These are phyloP conservation scores for Columba livia DNA, from an alignment of 2,113 vertebrate genomes.

Conservation along the genomic window DNA sequence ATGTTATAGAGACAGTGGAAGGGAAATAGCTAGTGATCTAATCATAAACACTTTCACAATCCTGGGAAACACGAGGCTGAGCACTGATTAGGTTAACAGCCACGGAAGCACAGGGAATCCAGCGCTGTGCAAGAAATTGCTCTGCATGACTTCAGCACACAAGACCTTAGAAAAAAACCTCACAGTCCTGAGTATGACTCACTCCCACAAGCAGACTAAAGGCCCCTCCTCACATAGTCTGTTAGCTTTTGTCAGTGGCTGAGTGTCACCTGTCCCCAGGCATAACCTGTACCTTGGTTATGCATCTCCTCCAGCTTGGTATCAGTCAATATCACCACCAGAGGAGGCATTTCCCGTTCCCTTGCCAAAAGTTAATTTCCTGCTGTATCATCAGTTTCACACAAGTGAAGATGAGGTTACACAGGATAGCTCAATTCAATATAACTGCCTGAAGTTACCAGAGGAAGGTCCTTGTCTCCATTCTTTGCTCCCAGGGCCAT, in stretches of 20 bases:
- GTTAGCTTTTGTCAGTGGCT: not conserved
- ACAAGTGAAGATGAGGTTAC: not conserved
- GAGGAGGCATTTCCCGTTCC: not conserved
- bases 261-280: not conserved
- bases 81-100: not conserved
- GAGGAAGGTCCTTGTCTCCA: not conserved
- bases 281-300: not conserved
- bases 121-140: not conserved
- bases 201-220: not conserved
- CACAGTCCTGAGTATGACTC: not conserved
- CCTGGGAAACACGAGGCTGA: not conserved
- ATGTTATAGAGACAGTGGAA: accelerated
- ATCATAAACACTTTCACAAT: not conserved
- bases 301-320: not conserved
- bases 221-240: not conserved
- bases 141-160: not conserved
- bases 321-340: not conserved
- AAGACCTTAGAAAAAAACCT: not conserved
- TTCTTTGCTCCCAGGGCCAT: not conserved
- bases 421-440: not conserved
- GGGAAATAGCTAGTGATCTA: not conserved
- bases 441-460: not conserved
- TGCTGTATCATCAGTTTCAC: not conserved
- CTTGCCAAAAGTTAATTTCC: not conserved
- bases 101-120: not conserved